A percentile compares a stretch with the other conserved stretches of the same genome.
These are phyloP conservation scores for Catocala fraxini DNA, from an alignment of 2,888 invertebrate species.

Conservation along the genomic window DNA sequence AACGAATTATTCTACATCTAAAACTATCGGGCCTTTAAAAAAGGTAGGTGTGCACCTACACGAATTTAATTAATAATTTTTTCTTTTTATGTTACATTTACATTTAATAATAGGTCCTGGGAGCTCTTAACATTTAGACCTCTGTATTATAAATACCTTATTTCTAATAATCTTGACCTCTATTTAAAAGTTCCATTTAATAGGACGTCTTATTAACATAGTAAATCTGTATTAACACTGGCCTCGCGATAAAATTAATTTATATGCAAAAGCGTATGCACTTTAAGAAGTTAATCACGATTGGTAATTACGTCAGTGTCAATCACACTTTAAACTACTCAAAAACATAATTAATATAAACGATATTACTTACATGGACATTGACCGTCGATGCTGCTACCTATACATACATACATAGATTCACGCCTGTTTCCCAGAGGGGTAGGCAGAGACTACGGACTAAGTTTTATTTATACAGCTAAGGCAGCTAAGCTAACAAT, in stretches of 20 bases:
- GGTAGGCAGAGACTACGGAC: no score
- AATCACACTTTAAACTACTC: slow-evolving; percentile 25
- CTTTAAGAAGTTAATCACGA: slow-evolving; percentile 17
- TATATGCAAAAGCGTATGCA: slow-evolving; percentile 23
- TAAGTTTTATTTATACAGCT: no score
- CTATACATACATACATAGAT: no score
- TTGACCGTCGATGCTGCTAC: no score
- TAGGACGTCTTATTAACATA: slow-evolving; percentile 1
- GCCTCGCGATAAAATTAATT: slow-evolving; percentile 25
- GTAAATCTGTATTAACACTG: slow-evolving; percentile 5
- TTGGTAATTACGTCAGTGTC: slow-evolving; percentile 23
- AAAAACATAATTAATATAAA: slow-evolving; percentile 23
- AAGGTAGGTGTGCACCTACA: neutral
- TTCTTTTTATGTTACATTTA: neutral
- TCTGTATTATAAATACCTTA: neutral
- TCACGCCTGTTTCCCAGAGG: no score
- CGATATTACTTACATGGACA: neutral
- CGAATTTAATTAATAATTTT: slow-evolving; percentile 2
- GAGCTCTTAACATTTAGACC: neutral
- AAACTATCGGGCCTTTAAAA: neutral
- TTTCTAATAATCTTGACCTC: slow-evolving; percentile 11
- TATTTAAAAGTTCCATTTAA: slow-evolving; percentile 11
- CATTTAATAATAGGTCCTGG: neutral
- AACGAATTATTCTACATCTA: no score
- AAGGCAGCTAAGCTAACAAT: no score